Conservation (phyloP, 92 coral and sea anemone genomes). For the Hydrozoanthus gracilis region DNA sequence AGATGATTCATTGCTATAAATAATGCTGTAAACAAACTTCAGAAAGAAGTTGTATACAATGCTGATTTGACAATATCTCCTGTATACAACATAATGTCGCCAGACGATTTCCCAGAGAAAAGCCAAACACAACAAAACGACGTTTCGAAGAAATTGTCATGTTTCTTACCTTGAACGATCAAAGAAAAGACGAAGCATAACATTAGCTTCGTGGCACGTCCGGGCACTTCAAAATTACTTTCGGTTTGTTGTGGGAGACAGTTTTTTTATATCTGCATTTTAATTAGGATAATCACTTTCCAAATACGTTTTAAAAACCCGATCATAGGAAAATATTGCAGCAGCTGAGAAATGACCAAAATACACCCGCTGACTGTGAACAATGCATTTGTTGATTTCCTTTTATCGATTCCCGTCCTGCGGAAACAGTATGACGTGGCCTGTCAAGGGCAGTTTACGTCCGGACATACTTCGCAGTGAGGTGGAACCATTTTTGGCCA, state of each 20-base stretch:
- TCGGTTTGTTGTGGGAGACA: not conserved
- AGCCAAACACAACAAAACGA: not conserved
- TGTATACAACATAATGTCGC: not conserved
- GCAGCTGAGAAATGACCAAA: not conserved
- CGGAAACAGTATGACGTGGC: slow-evolving; percentile 27
- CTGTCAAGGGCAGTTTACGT: not conserved
- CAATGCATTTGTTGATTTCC: not conserved
- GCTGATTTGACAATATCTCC: not conserved
- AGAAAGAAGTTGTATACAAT: not conserved
- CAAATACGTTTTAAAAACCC: not conserved
- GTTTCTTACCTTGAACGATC: not conserved
- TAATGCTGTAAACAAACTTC: slow-evolving; percentile 32
- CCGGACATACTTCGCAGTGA: not conserved
- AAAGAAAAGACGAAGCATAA: not conserved
- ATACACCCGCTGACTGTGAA: not conserved
- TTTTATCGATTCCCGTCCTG: not conserved
- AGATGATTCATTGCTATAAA: slow-evolving; percentile 34
- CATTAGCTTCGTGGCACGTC: not conserved
- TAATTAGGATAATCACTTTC: not conserved
- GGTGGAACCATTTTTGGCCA: slow-evolving; percentile 4
- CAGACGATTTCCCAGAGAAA: not conserved
- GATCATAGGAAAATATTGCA: not conserved
- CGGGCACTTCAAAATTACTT: not conserved
- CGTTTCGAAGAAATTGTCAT: not conserved
- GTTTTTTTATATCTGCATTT: not conserved